phyloP scores from a whole-genome alignment of 2,113 vertebrate species.

The Nicator chloris region DNA sequence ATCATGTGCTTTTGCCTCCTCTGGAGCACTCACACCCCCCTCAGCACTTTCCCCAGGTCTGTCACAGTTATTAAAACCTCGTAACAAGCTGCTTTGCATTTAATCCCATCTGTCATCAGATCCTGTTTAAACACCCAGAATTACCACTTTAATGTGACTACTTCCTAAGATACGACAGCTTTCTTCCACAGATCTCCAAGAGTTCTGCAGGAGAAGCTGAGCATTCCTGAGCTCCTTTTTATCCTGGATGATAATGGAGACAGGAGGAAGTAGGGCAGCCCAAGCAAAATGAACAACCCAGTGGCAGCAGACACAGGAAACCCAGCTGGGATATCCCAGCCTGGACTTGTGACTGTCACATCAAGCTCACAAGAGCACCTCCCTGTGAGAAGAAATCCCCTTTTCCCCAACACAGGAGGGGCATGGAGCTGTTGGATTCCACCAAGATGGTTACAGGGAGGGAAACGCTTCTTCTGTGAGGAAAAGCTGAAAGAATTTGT shows the following conservation, averaged over 20 bases:
- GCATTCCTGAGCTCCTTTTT: neutral
- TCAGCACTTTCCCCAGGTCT: constrained; percentile 34
- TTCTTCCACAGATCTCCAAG: neutral
- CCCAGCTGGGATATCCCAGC: neutral
- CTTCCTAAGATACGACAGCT: constrained; percentile 17
- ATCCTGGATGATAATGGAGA: neutral
- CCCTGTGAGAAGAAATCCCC: neutral
- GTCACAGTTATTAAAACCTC: constrained; percentile 45
- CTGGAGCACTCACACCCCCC: neutral
- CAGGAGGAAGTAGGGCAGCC: neutral
- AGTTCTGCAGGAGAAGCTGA: neutral
- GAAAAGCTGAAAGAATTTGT: neutral
- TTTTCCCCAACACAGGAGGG: neutral
- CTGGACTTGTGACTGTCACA: neutral
- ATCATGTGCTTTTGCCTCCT: constrained; percentile 8
- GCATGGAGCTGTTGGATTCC: neutral
- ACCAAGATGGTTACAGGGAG: neutral
- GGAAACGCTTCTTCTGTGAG: neutral
- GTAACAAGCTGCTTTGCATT: constrained; percentile 43
- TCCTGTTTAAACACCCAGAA: constrained; percentile 40
- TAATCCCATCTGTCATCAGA: constrained; percentile 61
- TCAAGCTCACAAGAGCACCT: neutral
- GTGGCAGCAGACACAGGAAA: neutral
- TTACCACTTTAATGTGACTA: constrained; percentile 12
- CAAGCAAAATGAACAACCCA: neutral